phyloP scores from a whole-genome alignment of 2,888 invertebrate genomes.

The Dascillus cervinus region DNA sequence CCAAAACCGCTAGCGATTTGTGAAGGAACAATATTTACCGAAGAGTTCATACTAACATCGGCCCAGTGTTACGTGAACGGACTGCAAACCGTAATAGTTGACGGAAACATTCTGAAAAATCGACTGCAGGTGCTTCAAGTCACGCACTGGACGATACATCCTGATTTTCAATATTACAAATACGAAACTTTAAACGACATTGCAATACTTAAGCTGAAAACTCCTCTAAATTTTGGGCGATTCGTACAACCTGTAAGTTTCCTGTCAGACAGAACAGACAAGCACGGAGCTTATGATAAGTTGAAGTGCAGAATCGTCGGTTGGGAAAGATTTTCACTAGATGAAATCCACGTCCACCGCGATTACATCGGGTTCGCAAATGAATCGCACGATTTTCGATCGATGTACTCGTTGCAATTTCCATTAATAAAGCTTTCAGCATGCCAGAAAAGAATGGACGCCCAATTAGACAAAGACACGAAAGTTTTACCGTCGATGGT shows the following conservation, averaged over 20 bases:
- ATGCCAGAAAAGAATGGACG: background rate
- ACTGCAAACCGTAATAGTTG: constrained; percentile 1
- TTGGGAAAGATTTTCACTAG: constrained; percentile 3
- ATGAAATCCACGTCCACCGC: background rate
- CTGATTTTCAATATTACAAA: background rate
- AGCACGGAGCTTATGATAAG: background rate
- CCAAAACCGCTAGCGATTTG: constrained; percentile 2
- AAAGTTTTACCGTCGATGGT: background rate
- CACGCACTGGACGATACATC: constrained; percentile 2
- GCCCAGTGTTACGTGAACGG: constrained; percentile 4
- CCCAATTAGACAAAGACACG: background rate
- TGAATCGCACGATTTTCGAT: background rate
- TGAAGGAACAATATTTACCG: constrained; percentile 3
- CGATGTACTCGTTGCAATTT: background rate
- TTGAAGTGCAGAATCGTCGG: constrained; percentile 1
- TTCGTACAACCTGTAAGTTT: background rate
- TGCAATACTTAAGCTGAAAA: background rate
- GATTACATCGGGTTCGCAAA: constrained; percentile 2
- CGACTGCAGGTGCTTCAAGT: constrained; percentile 1
- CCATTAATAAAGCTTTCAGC: background rate
- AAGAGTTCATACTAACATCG: constrained; percentile 1
- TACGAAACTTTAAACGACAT: constrained; percentile 1
- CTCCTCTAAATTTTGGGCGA: background rate
- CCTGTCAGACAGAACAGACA: background rate
- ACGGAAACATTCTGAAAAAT: constrained; percentile 1